Evolutionary conservation across 1,140 invertebrate species (phyloP).

Genomic region (Sipha flava): DNA sequence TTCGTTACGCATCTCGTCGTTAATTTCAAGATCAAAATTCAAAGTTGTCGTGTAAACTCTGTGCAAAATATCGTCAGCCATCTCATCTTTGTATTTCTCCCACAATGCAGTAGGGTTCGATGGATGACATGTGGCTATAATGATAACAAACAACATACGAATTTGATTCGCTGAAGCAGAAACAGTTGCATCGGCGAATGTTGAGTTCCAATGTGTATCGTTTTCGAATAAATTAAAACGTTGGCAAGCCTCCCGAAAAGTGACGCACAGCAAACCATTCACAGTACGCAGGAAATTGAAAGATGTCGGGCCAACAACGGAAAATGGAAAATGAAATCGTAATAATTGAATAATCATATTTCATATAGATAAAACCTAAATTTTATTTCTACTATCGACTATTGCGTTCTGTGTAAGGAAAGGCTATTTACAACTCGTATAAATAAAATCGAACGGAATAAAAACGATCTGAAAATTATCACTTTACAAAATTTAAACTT

Average conservation of each 20-base stretch:
- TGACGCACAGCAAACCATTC: constrained; percentile 38
- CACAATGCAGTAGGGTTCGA: constrained; percentile 39
- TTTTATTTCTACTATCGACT: no score
- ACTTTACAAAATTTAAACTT: no score
- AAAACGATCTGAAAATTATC: no score
- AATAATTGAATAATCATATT: no score
- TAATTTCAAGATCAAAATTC: constrained; percentile 37
- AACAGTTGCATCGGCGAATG: constrained; percentile 40
- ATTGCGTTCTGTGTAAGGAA: no score
- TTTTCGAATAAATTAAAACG: constrained; percentile 37
- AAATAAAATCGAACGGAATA: no score
- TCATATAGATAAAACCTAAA: no score
- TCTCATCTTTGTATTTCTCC: constrained; percentile 41
- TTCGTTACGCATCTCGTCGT: constrained; percentile 39
- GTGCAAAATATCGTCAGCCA: constrained; percentile 38
- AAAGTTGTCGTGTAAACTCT: constrained; percentile 33
- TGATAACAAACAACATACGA: constrained; percentile 44
- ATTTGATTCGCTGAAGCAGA: constrained; percentile 42
- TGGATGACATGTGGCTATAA: constrained; percentile 35
- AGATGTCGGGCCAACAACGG: constrained; percentile 42
- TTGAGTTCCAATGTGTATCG: constrained; percentile 40
- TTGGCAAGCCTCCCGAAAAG: constrained; percentile 38
- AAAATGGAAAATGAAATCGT: no score
- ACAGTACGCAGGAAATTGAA: constrained; percentile 43
- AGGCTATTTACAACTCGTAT: no score